These are phyloP conservation scores for Schizothorax lantsangensis DNA, from an alignment of 2,797 vertebrate species.

Conservation along the genomic window DNA sequence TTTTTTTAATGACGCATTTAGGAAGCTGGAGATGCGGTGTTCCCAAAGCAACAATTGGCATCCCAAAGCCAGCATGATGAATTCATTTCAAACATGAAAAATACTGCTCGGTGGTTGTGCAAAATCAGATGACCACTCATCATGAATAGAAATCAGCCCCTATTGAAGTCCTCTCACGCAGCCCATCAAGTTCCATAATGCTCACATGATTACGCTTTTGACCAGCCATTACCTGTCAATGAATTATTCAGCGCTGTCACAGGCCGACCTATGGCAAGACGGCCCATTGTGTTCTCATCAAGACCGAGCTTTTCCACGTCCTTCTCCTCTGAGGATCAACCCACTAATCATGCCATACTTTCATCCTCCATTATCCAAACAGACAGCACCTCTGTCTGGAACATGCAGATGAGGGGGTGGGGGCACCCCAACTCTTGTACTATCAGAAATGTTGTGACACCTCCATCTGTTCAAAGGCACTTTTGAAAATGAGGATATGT, in stretches of 20 bases:
- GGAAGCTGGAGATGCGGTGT: neutral
- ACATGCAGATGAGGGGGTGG: constrained; percentile 34
- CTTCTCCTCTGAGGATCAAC: constrained; percentile 24
- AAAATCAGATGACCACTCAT: constrained; percentile 57
- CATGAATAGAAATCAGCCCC: constrained; percentile 58
- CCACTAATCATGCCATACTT: constrained; percentile 33
- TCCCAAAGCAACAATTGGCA: neutral
- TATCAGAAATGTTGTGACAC: constrained; percentile 47
- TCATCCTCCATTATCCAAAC: constrained; percentile 30
- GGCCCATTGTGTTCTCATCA: constrained; percentile 45
- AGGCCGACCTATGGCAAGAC: constrained; percentile 33
- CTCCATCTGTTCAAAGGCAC: constrained; percentile 51
- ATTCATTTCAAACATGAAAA: constrained; percentile 11
- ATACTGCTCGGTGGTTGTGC: constrained; percentile 8
- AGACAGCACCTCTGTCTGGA: constrained; percentile 48
- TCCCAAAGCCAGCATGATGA: constrained; percentile 30
- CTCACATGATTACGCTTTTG: constrained; percentile 58
- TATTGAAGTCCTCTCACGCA: constrained; percentile 52
- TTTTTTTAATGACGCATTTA: neutral
- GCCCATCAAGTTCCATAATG: constrained; percentile 56
- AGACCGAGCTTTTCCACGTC: neutral
- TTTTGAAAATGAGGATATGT: constrained; percentile 6
- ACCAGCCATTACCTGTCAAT: constrained; percentile 55
- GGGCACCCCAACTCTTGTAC: constrained; percentile 43
- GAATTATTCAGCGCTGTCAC: constrained; percentile 45